Conservation (phyloP, 2,113 vertebrate species). For the Proteles cristata region DNA sequence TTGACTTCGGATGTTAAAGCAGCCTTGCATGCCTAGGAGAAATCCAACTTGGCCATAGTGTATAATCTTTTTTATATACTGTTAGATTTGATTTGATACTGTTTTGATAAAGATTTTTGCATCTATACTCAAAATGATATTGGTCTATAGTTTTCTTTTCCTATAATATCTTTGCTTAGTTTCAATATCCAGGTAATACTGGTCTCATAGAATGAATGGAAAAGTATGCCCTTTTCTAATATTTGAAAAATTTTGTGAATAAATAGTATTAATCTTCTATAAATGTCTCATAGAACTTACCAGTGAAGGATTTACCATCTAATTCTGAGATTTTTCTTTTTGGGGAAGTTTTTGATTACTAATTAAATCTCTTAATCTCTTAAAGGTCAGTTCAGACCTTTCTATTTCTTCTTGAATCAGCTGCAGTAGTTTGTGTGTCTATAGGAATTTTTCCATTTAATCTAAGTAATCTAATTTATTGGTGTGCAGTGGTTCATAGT, state of each 20-base stretch:
- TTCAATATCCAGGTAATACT: background rate
- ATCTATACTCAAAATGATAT: background rate
- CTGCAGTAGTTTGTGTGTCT: background rate
- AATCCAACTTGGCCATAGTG: background rate
- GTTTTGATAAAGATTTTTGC: background rate
- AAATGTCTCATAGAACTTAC: background rate
- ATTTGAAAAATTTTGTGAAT: background rate
- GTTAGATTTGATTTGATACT: background rate
- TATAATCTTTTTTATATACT: conserved; percentile 31
- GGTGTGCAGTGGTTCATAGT: background rate
- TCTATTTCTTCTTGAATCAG: background rate
- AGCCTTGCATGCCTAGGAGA: background rate
- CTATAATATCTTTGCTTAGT: background rate
- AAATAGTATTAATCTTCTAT: background rate
- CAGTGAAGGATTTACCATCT: background rate
- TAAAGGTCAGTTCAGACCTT: background rate
- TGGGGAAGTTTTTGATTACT: background rate
- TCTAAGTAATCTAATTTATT: background rate
- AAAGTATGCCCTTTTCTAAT: background rate
- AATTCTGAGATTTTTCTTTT: background rate
- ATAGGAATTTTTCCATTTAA: background rate
- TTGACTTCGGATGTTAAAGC: conserved; percentile 1
- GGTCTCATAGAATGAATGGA: background rate
- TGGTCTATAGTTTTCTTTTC: background rate
- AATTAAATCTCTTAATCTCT: background rate